Evolutionary conservation across 1,140 invertebrate genomes (phyloP).

Genomic region (Zaprionus ornatus): DNA sequence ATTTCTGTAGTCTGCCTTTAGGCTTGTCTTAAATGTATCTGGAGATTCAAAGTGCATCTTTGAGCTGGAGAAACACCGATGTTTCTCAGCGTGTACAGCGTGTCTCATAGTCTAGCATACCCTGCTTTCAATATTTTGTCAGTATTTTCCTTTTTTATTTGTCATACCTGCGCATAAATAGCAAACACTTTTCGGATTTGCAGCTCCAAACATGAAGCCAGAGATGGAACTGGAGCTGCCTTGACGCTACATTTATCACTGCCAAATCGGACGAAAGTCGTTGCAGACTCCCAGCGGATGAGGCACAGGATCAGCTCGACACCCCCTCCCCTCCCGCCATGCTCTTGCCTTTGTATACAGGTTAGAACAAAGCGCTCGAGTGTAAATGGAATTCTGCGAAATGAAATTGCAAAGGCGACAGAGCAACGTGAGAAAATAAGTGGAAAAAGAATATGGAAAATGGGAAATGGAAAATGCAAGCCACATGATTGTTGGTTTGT

Average conservation of each 20-base stretch:
- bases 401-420: constrained; percentile 64
- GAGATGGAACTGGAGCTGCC: constrained; percentile 23
- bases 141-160: constrained; percentile 47
- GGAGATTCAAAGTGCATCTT: background rate
- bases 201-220: constrained; percentile 54
- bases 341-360: background rate
- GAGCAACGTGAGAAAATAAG: constrained; percentile 2
- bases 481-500: constrained; percentile 59
- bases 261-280: constrained; percentile 62
- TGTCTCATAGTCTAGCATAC: background rate
- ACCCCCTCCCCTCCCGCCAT: background rate
- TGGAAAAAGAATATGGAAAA: constrained; percentile 21
- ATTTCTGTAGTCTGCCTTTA: background rate
- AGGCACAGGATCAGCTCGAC: constrained; percentile 3
- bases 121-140: background rate
- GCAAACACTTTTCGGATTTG: constrained; percentile 75
- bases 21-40: background rate
- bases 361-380: constrained; percentile 66
- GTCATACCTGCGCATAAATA: constrained; percentile 73
- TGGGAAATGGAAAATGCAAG: constrained; percentile 49
- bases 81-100: too few relatives aligned
- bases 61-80: too few relatives aligned
- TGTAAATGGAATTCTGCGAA: constrained; percentile 77
- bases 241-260: constrained; percentile 76
- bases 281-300: constrained; percentile 8